Conservation (phyloP, 2,888 invertebrate genomes). For the Noctua comes region DNA sequence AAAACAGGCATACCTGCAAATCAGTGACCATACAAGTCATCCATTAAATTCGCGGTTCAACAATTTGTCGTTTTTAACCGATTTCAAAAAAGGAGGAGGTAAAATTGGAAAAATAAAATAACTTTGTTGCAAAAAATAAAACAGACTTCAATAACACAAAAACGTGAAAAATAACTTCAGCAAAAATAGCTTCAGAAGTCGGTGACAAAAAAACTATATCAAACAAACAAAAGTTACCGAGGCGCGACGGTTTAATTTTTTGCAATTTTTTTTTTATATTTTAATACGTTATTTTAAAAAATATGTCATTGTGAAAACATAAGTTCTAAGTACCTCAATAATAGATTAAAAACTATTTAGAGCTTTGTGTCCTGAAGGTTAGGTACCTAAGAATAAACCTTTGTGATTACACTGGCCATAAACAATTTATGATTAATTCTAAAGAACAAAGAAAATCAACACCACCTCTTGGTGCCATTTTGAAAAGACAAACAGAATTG, state of each 20-base stretch:
- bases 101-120: too few relatives aligned
- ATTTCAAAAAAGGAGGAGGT: too few relatives aligned
- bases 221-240: too few relatives aligned
- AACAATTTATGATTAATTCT: constrained; percentile 1
- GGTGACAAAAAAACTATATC: too few relatives aligned
- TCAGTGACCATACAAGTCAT: not conserved
- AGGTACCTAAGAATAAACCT: not conserved
- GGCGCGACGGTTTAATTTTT: too few relatives aligned
- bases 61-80: too few relatives aligned
- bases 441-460: constrained; percentile 21
- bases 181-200: too few relatives aligned
- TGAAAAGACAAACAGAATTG: not conserved
- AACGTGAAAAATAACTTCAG: too few relatives aligned
- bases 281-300: not conserved
- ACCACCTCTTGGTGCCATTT: not conserved
- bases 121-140: too few relatives aligned
- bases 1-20: constrained; percentile 9
- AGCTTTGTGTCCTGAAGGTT: not conserved
- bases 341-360: too few relatives aligned
- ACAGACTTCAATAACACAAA: too few relatives aligned
- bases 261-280: not conserved
- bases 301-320: not conserved
- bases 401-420: constrained; percentile 8
- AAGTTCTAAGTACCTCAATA: not conserved
- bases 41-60: not conserved